Evolutionary conservation across 1,140 invertebrate species (phyloP).

Genomic region (Sycophaga agraensis): DNA sequence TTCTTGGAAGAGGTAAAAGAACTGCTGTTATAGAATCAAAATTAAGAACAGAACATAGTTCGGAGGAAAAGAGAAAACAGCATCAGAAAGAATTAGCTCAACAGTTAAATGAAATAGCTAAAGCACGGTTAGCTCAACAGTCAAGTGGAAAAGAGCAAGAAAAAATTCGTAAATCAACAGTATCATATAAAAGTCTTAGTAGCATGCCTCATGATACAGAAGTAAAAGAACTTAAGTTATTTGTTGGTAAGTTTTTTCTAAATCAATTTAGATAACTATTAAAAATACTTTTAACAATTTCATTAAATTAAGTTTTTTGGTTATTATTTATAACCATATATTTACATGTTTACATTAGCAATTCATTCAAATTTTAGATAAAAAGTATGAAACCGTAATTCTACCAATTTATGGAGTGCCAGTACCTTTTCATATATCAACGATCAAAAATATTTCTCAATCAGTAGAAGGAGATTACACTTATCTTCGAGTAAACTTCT

Average conservation of each 20-base stretch:
- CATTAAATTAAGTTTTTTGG: too few species aligned
- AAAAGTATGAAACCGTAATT: constrained; percentile 97
- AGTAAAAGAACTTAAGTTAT: constrained; percentile 91
- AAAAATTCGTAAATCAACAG: constrained; percentile 88
- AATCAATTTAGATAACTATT: neutral
- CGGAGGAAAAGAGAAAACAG: constrained; percentile 95
- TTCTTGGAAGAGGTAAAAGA: constrained; percentile 79
- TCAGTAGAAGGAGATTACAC: constrained; percentile 99
- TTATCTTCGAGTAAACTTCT: constrained; percentile 98
- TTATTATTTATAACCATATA: too few species aligned
- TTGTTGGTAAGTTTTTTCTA: constrained; percentile 73
- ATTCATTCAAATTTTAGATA: constrained; percentile 67
- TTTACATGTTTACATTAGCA: too few species aligned
- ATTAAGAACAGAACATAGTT: constrained; percentile 90
- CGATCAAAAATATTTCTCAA: constrained; percentile 98
- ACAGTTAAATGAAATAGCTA: constrained; percentile 89
- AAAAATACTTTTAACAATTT: neutral
- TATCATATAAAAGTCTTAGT: constrained; percentile 91
- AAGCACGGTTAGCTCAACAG: constrained; percentile 86
- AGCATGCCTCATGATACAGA: constrained; percentile 94
- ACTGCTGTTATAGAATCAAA: constrained; percentile 95
- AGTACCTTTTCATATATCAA: constrained; percentile 98
- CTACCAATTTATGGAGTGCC: constrained; percentile 94
- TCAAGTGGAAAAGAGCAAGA: constrained; percentile 84
- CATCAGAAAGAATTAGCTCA: constrained; percentile 95